phyloP scores from a whole-genome alignment of 2,888 invertebrate genomes.

The Pollenia griseotomentosa region DNA sequence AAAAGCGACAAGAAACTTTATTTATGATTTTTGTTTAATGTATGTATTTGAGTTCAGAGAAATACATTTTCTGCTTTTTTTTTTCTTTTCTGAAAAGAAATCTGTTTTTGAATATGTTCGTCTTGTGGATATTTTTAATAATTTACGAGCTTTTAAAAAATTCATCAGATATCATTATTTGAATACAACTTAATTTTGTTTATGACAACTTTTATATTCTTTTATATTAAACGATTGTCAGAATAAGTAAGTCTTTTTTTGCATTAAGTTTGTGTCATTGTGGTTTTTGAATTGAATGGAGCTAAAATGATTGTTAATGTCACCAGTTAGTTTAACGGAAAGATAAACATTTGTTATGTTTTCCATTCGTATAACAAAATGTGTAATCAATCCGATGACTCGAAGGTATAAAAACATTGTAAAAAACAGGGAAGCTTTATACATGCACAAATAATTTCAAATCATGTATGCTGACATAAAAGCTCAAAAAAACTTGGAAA shows the following conservation, averaged over 20 bases:
- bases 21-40: neutral
- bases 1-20: neutral
- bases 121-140: slow-evolving; percentile 30
- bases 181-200: slow-evolving; percentile 40
- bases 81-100: neutral
- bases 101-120: slow-evolving; percentile 1
- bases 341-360: slow-evolving; percentile 59
- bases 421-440: neutral
- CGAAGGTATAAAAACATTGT: neutral
- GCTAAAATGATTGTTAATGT: slow-evolving; percentile 54
- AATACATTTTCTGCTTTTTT: neutral
- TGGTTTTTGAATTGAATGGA: too few species aligned
- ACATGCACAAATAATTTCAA: too few species aligned
- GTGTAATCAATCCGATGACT: slow-evolving; percentile 65
- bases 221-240: slow-evolving; percentile 10
- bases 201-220: slow-evolving; percentile 1
- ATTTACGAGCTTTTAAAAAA: slow-evolving; percentile 24
- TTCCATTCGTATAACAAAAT: slow-evolving; percentile 63
- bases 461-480: too few species aligned
- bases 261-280: neutral
- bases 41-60: neutral
- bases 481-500: too few species aligned
- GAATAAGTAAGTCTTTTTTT: neutral
- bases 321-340: slow-evolving; percentile 57
- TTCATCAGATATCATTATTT: slow-evolving; percentile 11